phyloP scores from a whole-genome alignment of 2,888 invertebrate genomes.

The Cylindroiulus punctatus region DNA sequence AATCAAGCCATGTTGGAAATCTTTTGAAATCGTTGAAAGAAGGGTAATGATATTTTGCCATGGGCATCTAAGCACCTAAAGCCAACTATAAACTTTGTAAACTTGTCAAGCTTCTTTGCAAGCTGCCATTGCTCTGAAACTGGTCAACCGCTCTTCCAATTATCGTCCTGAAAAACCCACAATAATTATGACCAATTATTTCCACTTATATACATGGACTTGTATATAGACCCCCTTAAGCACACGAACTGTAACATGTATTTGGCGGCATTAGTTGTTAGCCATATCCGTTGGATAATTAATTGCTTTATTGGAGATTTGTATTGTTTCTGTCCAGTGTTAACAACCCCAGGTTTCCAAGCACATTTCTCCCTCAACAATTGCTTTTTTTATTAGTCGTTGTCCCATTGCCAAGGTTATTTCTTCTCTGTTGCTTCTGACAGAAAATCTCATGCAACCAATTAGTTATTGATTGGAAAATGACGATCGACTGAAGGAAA shows the following conservation, averaged over 20 bases:
- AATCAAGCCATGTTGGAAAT: too few relatives aligned
- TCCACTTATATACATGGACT: neutral
- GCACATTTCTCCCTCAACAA: neutral
- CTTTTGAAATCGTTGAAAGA: too few relatives aligned
- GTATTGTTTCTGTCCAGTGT: constrained; percentile 15
- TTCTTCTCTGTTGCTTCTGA: constrained; percentile 23
- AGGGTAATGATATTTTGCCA: too few relatives aligned
- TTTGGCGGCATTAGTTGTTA: neutral
- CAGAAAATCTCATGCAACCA: neutral
- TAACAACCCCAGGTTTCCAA: neutral
- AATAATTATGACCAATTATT: constrained; percentile 21
- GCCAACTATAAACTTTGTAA: too few relatives aligned
- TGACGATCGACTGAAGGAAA: neutral
- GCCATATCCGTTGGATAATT: neutral
- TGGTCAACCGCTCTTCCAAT: constrained; percentile 28
- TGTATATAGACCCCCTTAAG: neutral
- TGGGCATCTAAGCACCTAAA: too few relatives aligned
- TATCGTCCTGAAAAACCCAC: constrained; percentile 1
- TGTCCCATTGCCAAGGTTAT: neutral
- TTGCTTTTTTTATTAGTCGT: constrained; percentile 7
- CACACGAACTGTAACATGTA: neutral
- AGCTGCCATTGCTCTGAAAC: neutral
- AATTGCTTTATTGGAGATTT: neutral
- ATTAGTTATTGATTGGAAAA: constrained; percentile 12
- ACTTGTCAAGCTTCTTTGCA: neutral